Evolutionary conservation across 2,797 vertebrate species (phyloP), one percentile per base, ranked within the genome.

Genomic region (Poeciliopsis gracilis): DNA sequence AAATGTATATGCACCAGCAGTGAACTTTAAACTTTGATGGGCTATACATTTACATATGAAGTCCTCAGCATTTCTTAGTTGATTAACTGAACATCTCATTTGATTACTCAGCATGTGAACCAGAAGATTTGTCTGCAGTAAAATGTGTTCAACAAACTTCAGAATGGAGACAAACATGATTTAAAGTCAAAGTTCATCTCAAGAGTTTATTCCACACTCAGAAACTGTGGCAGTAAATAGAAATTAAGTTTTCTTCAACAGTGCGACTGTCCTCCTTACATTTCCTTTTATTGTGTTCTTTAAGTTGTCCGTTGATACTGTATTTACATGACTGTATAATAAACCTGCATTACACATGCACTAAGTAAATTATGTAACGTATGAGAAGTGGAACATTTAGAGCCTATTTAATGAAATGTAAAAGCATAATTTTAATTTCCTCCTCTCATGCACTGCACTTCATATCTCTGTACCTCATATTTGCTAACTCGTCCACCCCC

Each of bases 401-500:
- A 72, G 51, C 33, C 67, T n/a, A 59, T 75, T 73, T 75, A 77
- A 70, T 76, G 49, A 81, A 72, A 57, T 71, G 45, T 30, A 38
- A 33, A 63, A 53, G 63, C 72, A 66, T 46, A 61, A 46, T 77
- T 73, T 16, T 69, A 81, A 78, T 79, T 73, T 72, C 80, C 77
- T 84, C 59, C 57, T 78, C 81, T 77, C 57, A 0, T 77, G 81
- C 73, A 2, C 80, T 84, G 75, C 70, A 77, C 78, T 90, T 87
- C 86, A 86, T 82, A 75, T 84, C 80, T 69, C 78, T 81, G 78
- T 81, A 81, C 84, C 84, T 86, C 83, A 73, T 87, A 86, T 87
- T 88, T 77, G 84, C 85, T 76, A 81, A 83, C 84, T 87, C 78
- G 30, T 83, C 81, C 85, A 33, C 90, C 86, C 82, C 73, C 84